phyloP scores from a whole-genome alignment of 2,888 invertebrate genomes.

The Allygus modestus region DNA sequence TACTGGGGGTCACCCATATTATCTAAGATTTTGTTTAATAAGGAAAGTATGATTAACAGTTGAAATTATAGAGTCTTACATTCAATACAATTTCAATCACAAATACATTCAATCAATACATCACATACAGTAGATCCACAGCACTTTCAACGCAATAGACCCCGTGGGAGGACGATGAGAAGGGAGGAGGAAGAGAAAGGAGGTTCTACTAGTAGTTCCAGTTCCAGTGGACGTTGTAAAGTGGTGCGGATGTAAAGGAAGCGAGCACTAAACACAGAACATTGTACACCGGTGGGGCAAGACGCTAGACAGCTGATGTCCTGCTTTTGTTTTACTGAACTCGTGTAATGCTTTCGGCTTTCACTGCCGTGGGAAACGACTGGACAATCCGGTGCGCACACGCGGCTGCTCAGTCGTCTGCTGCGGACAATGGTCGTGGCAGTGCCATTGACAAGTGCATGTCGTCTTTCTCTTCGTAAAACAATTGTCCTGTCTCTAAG shows the following conservation, averaged over 20 bases:
- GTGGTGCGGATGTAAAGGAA: not conserved
- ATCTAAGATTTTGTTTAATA: too few species aligned
- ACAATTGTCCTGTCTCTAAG: not conserved
- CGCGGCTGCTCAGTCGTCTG: not conserved
- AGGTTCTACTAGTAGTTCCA: too few species aligned
- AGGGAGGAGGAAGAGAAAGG: not conserved
- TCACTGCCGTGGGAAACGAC: constrained; percentile 24
- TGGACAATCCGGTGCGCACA: constrained; percentile 12
- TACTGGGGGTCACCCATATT: too few species aligned
- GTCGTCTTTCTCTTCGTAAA: not conserved
- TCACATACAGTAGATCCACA: too few species aligned
- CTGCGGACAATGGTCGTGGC: constrained; percentile 6
- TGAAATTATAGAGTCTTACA: too few species aligned
- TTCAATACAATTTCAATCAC: too few species aligned
- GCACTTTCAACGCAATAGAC: too few species aligned
- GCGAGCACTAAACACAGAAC: not conserved
- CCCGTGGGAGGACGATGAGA: not conserved
- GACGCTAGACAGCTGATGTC: constrained; percentile 7
- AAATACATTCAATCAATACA: too few species aligned
- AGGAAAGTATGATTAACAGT: too few species aligned
- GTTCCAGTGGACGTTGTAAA: too few species aligned
- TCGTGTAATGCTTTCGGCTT: constrained; percentile 11
- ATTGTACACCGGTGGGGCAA: not conserved
- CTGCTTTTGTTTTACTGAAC: constrained; percentile 12
- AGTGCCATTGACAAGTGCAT: not conserved